phyloP scores from a whole-genome alignment of 2,888 invertebrate genomes.

The Ichneumon xanthorius region DNA sequence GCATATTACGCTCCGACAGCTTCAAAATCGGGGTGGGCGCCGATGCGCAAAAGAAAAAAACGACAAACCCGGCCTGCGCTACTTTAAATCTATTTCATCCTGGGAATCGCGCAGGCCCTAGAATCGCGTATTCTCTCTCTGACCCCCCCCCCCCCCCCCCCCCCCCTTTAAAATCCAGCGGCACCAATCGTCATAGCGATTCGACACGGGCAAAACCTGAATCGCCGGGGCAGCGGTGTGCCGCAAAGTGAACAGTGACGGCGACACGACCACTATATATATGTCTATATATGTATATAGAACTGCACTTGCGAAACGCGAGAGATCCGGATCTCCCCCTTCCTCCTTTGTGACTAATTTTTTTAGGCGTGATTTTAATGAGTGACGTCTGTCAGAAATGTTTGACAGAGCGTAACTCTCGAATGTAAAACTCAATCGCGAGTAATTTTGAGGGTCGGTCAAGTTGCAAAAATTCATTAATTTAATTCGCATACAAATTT shows the following conservation, averaged over 20 bases:
- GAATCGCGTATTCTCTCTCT: slow-evolving; percentile 47
- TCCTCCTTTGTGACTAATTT: slow-evolving; percentile 52
- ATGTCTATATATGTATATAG: background rate
- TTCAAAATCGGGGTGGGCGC: background rate
- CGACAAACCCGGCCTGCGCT: slow-evolving; percentile 30
- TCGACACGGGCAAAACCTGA: slow-evolving; percentile 77
- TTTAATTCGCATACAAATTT: slow-evolving; percentile 44
- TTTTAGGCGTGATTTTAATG: slow-evolving; percentile 79
- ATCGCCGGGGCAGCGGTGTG: slow-evolving; percentile 73
- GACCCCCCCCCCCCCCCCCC: slow-evolving; percentile 70
- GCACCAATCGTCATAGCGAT: slow-evolving; percentile 79
- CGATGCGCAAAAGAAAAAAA: slow-evolving; percentile 46
- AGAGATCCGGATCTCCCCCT: slow-evolving; percentile 41
- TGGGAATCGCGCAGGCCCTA: slow-evolving; percentile 74
- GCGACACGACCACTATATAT: slow-evolving; percentile 31
- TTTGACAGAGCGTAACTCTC: slow-evolving; percentile 79
- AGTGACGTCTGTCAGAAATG: slow-evolving; percentile 82
- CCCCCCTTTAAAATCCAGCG: slow-evolving; percentile 76
- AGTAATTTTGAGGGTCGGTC: slow-evolving; percentile 60
- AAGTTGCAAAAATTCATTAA: slow-evolving; percentile 66
- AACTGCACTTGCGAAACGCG: slow-evolving; percentile 53
- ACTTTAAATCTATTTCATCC: slow-evolving; percentile 72
- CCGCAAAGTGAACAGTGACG: slow-evolving; percentile 62
- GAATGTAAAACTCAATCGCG: slow-evolving; percentile 47
- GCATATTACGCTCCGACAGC: slow-evolving; percentile 1